A percentile compares a stretch with the other conserved stretches of the same genome.
These are phyloP conservation scores for Molossus molossus DNA, from an alignment of 2,797 vertebrate genomes.

Conservation along the genomic window DNA sequence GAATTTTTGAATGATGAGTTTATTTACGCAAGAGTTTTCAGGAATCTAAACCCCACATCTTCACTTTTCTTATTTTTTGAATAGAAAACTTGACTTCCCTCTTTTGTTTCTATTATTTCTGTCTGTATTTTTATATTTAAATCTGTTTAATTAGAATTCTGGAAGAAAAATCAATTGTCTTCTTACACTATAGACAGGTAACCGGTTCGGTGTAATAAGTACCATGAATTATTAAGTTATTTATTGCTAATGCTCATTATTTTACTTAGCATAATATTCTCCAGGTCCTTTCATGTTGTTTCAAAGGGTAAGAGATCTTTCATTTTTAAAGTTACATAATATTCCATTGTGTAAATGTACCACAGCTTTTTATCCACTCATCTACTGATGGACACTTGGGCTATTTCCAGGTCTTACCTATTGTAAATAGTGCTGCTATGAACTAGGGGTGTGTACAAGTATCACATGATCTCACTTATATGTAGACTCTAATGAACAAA, in stretches of 20 bases:
- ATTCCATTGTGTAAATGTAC: too few species aligned
- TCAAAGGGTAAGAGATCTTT: too few species aligned
- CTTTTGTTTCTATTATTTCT: not conserved
- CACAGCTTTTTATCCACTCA: too few species aligned
- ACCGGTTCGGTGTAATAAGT: not conserved
- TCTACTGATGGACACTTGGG: too few species aligned
- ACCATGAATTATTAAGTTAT: not conserved
- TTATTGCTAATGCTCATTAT: conserved; percentile 17
- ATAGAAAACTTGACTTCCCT: not conserved
- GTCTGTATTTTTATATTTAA: not conserved
- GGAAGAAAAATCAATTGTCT: not conserved
- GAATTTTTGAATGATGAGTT: conserved; percentile 14
- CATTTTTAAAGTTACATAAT: too few species aligned
- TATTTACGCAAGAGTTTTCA: not conserved
- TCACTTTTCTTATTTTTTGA: not conserved
- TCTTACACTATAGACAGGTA: not conserved
- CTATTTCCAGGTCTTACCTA: too few species aligned
- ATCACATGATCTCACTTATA: too few species aligned
- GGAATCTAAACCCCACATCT: not conserved
- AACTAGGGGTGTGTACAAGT: too few species aligned
- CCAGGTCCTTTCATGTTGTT: too few species aligned
- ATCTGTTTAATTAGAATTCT: conserved; percentile 32
- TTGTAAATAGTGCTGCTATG: too few species aligned
- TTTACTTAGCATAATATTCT: not conserved
- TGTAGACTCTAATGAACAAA: too few species aligned